A percentile compares a stretch with the other conserved stretches of the same genome.
Evolutionary conservation across 2,113 vertebrate species (phyloP).

Genomic region (Laticauda colubrina): DNA sequence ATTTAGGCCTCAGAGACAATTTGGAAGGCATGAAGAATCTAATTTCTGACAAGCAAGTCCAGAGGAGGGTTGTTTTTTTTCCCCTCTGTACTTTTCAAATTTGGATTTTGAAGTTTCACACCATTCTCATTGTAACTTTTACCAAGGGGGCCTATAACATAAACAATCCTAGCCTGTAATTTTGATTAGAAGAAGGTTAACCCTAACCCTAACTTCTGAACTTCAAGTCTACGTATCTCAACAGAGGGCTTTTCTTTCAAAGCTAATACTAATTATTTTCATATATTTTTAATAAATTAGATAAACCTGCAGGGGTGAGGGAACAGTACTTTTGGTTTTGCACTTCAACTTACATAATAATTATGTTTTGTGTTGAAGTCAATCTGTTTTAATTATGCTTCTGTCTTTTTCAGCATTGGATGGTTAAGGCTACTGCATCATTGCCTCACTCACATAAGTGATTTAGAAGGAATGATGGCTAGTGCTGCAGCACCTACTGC

Average conservation of each 20-base stretch:
- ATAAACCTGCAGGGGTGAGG: background rate
- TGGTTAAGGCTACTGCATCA: constrained; percentile 97
- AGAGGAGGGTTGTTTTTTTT: background rate
- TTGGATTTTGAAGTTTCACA: background rate
- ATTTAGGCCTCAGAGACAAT: background rate
- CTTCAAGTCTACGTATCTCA: background rate
- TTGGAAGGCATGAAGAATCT: background rate
- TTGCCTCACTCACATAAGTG: constrained; percentile 95
- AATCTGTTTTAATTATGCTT: constrained; percentile 12
- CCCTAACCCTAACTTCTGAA: background rate
- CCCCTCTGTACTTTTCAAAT: background rate
- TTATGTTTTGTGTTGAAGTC: background rate
- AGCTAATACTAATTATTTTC: background rate
- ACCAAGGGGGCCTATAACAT: too few relatives aligned
- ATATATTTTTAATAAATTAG: background rate
- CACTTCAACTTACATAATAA: background rate
- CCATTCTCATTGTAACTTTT: background rate
- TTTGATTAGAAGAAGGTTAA: background rate
- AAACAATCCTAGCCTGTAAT: background rate
- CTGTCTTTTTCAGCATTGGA: constrained; percentile 82
- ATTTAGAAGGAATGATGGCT: constrained; percentile 97
- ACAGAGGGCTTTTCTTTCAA: background rate
- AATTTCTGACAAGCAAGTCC: background rate
- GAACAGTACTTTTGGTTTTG: background rate
- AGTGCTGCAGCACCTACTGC: constrained; percentile 95